Percentiles rank a stretch among this genome's conserved stretches.
Conservation (phyloP, 2,797 vertebrate genomes). For the Chloroceryle inda region DNA sequence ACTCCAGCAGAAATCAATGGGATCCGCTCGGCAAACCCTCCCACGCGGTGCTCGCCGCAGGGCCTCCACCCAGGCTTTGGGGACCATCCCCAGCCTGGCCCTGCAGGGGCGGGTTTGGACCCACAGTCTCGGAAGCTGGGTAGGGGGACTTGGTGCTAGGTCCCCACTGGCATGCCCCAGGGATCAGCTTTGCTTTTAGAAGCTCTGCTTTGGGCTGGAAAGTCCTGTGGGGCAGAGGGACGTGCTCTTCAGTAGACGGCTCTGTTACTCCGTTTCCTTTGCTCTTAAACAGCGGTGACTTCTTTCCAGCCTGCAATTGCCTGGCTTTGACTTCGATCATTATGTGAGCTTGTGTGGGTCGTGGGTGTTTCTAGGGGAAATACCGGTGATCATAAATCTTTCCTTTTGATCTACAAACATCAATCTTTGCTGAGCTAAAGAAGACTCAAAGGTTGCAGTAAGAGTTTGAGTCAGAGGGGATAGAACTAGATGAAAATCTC, state of each 20-base stretch:
- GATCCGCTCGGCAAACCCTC: neutral
- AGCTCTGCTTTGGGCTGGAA: neutral
- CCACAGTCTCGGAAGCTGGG: fast-evolving
- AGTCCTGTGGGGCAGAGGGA: neutral
- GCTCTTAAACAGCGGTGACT: neutral
- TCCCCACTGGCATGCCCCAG: neutral
- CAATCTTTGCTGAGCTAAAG: slow-evolving; percentile 28
- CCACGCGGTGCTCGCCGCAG: fast-evolving
- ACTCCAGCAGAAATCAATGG: neutral
- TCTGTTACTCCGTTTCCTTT: neutral
- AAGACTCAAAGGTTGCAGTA: slow-evolving; percentile 4
- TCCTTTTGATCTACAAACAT: slow-evolving; percentile 57
- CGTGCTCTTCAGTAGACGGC: fast-evolving
- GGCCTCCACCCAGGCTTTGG: neutral
- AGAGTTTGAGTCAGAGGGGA: neutral
- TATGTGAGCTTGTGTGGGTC: neutral
- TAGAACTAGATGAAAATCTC: slow-evolving; percentile 8
- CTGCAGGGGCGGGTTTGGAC: neutral
- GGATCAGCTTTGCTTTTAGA: neutral
- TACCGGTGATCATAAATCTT: slow-evolving; percentile 47
- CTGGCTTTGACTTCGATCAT: slow-evolving; percentile 25
- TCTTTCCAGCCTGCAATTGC: neutral
- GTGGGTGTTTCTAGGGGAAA: slow-evolving; percentile 30
- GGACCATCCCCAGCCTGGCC: neutral
- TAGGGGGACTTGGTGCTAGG: fast-evolving